Base-by-base conservation (phyloP, 2,888 invertebrate genomes). In the Hydrotaea cyrtoneurina region DNA sequence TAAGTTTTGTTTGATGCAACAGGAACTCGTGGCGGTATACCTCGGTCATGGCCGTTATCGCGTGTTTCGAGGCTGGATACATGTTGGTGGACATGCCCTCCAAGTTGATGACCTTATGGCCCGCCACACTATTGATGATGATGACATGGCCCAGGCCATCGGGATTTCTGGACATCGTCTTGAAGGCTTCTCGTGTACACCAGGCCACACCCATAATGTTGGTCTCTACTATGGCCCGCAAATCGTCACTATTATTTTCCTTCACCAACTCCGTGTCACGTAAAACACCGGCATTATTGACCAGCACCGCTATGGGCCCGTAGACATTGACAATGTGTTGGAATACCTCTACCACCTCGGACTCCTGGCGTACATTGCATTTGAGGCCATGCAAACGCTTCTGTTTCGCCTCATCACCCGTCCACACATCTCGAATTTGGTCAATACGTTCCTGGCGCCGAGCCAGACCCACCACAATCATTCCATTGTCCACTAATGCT, bases 381-480 rank as follows among this genome's bases (percentile, higher is more conserved):
- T 90, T 88, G 39, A 91, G 82, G 1, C 93, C 90, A 80, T 92
- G 88, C 2, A 93, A 88, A 17, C 86, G 86, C n/a, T 81, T 86
- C 87, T 23, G 79, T 39, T 86, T 83, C 23, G 75, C 77, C 23
- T 93, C 86, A 39, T 79, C 78, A 50, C 43, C 64, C 50, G 82
- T 43, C 64, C 87, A 85, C 8, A 73, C 59, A n/a, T 43, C 59
- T 2, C 86, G 82, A 72, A 89, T 55, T 13, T 88, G 74, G 72
- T 89, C 89, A 7, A 91, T 85, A 13, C 84, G 88, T 19, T 90
- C 88, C 1, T 87, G 86, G 0, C 89, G 88, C 71, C 94, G 89
- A 0, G 94, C 94, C 86, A 94, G 89, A 0, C 94, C 94, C 0
- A 94, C 92, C 0, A 94, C 94, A 72, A 92, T 92, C 87, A 94